Base-by-base conservation (phyloP, 92 coral and sea anemone species). In the Metridium senile region DNA sequence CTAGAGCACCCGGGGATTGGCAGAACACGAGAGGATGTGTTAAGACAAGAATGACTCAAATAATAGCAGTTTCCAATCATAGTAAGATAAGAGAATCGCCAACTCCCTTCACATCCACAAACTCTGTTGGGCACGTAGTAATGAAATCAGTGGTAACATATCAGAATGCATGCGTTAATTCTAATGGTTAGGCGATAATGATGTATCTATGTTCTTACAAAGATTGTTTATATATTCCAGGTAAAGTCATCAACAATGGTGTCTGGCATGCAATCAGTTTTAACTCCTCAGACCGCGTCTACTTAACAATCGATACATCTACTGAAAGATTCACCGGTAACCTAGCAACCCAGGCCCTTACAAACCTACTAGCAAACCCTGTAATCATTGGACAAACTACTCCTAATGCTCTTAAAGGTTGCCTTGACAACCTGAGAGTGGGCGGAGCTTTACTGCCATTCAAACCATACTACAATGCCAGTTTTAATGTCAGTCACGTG, bases 371-470 rank as follows among this genome's bases (percentile, higher is more conserved):
- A 59, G 31, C 34, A 45, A 29, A 79, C 23, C 71, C 84, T 26
- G 82, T 91, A 35, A 30, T 43, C 45, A 64, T 85, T 67, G 93
- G 97, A 22, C 69, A 69, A 6, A 62, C 16, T 53, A 66, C 71
- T 11, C 62, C 28, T 18, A 57, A 52, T 16, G 65, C 87, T 0
- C 84, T 89, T 62, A 85, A 93, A 65, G 99, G 99, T 46, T 92
- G 99, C 74, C 82, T 95, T 46, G 82, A 84, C 71, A 85, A 82
- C 80, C 65, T 95, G 1, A 81, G 97, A 33, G 81, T 95, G 7
- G 97, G 99, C 25, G 93, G 87, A 9, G 86, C 90, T 67, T 82
- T 95, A 71, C 78, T 95, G 49, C 88, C 99, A 16, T 95, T 95
- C 76, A 76, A 76, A 30, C 81, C 91, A 57, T 91, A 82, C 75